A percentile compares a stretch with the other conserved stretches of the same genome.
Conservation (phyloP, 2,797 vertebrate genomes). For the Ctenochaetus hawaiiensis region DNA sequence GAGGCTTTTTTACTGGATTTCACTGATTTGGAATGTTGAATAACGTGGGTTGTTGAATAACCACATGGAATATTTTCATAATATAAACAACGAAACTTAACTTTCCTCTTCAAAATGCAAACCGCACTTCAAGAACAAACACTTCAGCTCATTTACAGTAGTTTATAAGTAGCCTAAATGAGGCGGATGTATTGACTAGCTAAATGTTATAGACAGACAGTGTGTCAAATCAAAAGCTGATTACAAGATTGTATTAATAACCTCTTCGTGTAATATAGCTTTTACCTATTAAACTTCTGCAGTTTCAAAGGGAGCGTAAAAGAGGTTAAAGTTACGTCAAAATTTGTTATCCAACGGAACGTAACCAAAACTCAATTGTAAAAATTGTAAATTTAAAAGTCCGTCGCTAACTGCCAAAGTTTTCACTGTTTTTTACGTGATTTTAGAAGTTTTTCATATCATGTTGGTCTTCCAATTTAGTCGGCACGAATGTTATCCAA, state of each 20-base stretch:
- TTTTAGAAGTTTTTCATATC: neutral
- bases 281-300: too few relatives aligned
- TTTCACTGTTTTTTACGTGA: neutral
- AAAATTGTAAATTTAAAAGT: constrained; percentile 33
- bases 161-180: neutral
- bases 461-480: neutral
- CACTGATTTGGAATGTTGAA: neutral
- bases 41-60: neutral
- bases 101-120: neutral
- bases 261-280: neutral
- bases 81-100: constrained; percentile 11
- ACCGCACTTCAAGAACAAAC: neutral
- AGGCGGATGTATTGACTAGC: constrained; percentile 20
- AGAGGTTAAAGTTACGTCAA: constrained; percentile 5
- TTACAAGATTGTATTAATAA: constrained; percentile 3
- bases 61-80: constrained; percentile 7
- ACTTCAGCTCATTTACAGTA: neutral
- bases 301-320: constrained; percentile 23
- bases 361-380: constrained; percentile 25
- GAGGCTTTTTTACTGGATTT: neutral
- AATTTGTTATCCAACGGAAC: constrained; percentile 19
- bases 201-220: constrained; percentile 9
- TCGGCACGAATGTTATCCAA: constrained; percentile 29
- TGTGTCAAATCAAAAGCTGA: constrained; percentile 4
- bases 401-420: neutral